Conservation (phyloP, 2,113 vertebrate genomes). For the Indicator indicator region DNA sequence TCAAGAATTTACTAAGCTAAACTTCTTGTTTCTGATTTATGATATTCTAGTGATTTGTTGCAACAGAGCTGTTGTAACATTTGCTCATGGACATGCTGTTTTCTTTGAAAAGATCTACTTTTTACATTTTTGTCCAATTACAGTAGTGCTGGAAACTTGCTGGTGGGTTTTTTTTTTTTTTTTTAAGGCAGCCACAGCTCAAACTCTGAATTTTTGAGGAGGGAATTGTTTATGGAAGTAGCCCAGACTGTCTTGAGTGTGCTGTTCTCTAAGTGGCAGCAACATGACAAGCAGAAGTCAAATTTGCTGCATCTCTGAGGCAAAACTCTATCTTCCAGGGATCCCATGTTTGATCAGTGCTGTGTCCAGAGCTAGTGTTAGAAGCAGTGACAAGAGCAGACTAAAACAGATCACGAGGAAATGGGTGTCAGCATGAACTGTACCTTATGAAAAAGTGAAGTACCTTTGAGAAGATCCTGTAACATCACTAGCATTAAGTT, state of each 20-base stretch:
- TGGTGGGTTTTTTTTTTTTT: not conserved
- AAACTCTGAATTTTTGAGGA: not conserved
- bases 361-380: not conserved
- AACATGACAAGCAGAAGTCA: not conserved
- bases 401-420: not conserved
- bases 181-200: not conserved
- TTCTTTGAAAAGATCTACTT: not conserved
- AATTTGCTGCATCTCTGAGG: not conserved
- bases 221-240: not conserved
- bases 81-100: not conserved
- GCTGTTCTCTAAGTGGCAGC: not conserved
- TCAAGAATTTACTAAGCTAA: not conserved
- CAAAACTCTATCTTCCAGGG: not conserved
- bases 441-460: not conserved
- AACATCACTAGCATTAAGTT: not conserved
- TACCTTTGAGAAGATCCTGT: not conserved
- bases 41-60: not conserved
- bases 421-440: not conserved
- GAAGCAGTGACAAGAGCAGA: not conserved
- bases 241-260: not conserved
- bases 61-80: not conserved
- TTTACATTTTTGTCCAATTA: not conserved
- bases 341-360: not conserved
- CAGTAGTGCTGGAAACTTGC: not conserved
- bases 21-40: not conserved